phyloP scores from a whole-genome alignment of 2,888 invertebrate genomes.

The Cylloceria caligata region DNA sequence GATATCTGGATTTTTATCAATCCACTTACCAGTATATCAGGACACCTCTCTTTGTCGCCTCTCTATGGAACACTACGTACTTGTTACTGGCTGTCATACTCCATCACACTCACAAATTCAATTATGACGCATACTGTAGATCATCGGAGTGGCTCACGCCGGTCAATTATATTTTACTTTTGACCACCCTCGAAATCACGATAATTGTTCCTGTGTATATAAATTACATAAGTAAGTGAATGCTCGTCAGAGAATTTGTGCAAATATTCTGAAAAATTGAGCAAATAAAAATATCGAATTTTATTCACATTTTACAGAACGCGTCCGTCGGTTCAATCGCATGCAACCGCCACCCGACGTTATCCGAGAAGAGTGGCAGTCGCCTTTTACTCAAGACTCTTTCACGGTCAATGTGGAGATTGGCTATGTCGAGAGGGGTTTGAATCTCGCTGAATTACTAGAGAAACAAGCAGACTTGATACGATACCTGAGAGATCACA shows the following conservation, averaged over 20 bases:
- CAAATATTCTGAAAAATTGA: neutral
- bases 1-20: slow-evolving; percentile 90
- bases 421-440: slow-evolving; percentile 83
- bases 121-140: slow-evolving; percentile 85
- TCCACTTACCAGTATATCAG: slow-evolving; percentile 87
- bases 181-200: slow-evolving; percentile 85
- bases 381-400: slow-evolving; percentile 85
- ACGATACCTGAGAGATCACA: slow-evolving; percentile 89
- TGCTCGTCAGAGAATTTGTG: slow-evolving; percentile 72
- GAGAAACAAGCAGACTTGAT: slow-evolving; percentile 91
- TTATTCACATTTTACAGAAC: slow-evolving; percentile 82
- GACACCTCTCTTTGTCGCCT: slow-evolving; percentile 88
- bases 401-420: slow-evolving; percentile 85
- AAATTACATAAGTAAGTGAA: slow-evolving; percentile 87
- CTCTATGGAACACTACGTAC: slow-evolving; percentile 85
- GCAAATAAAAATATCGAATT: slow-evolving; percentile 4
- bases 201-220: slow-evolving; percentile 85
- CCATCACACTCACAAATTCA: slow-evolving; percentile 81
- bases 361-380: slow-evolving; percentile 87
- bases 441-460: slow-evolving; percentile 85
- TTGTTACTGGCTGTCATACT: slow-evolving; percentile 79
- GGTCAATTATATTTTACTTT: slow-evolving; percentile 84
- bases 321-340: slow-evolving; percentile 87
- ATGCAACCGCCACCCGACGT: slow-evolving; percentile 88
- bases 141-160: slow-evolving; percentile 82